These are phyloP conservation scores for Asteroscopus sphinx DNA, from an alignment of 2,888 invertebrate genomes.

Conservation along the genomic window DNA sequence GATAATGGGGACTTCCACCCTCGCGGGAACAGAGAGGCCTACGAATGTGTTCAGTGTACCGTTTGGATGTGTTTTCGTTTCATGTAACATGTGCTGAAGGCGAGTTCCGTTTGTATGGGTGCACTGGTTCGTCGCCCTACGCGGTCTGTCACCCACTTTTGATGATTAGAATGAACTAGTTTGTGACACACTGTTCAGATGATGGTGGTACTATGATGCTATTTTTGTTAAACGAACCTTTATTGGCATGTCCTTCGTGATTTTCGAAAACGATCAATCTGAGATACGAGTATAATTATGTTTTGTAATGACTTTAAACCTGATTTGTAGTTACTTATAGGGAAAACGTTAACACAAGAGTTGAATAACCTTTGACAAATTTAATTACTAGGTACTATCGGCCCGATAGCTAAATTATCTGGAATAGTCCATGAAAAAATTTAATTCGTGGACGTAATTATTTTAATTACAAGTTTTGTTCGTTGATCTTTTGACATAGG, in stretches of 20 bases:
- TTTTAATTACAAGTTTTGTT: slow-evolving; percentile 20
- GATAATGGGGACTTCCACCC: slow-evolving; percentile 63
- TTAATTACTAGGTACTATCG: background rate
- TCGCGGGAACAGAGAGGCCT: slow-evolving; percentile 56
- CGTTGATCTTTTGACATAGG: slow-evolving; percentile 21
- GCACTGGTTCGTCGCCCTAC: slow-evolving; percentile 77
- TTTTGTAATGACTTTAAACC: slow-evolving; percentile 2
- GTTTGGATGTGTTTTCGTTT: slow-evolving; percentile 73
- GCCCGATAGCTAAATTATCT: background rate
- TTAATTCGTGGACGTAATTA: slow-evolving; percentile 7
- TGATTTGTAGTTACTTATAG: background rate
- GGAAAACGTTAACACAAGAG: background rate
- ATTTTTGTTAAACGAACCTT: slow-evolving; percentile 56
- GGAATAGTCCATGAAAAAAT: background rate
- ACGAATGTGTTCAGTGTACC: slow-evolving; percentile 75
- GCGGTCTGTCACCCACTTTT: slow-evolving; percentile 78
- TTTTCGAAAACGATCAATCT: slow-evolving; percentile 11
- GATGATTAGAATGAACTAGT: slow-evolving; percentile 74
- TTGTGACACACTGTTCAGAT: slow-evolving; percentile 61
- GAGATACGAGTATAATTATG: slow-evolving; percentile 14
- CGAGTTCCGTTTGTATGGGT: slow-evolving; percentile 79
- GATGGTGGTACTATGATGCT: slow-evolving; percentile 70
- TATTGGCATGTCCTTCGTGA: slow-evolving; percentile 15
- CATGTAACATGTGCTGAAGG: slow-evolving; percentile 73
- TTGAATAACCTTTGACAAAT: background rate